Percentiles rank a stretch among this genome's conserved stretches.
Evolutionary conservation across 2,888 invertebrate genomes (phyloP).

Genomic region (Eudemis profundana): DNA sequence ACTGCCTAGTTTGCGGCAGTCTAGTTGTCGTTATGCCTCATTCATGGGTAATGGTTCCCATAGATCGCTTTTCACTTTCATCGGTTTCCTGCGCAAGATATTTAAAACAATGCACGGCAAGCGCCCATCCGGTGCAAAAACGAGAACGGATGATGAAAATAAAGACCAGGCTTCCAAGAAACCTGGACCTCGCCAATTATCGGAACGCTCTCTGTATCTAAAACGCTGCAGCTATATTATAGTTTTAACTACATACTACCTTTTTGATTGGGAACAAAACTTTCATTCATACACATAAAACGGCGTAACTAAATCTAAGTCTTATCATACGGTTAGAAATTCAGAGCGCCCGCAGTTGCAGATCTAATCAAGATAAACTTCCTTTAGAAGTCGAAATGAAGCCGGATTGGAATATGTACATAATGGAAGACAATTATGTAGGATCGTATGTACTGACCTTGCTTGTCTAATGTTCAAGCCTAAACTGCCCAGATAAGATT

Average conservation of each 20-base stretch:
- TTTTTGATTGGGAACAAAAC: not conserved
- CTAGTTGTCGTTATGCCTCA: not conserved
- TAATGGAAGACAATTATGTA: constrained; percentile 19
- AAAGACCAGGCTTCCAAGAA: constrained; percentile 79
- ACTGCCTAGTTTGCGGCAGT: no score
- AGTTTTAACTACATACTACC: not conserved
- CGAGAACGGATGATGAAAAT: constrained; percentile 76
- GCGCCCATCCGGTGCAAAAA: constrained; percentile 74
- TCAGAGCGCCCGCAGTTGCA: constrained; percentile 67
- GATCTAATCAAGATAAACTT: constrained; percentile 51
- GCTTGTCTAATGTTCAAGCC: constrained; percentile 8
- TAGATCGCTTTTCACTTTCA: constrained; percentile 56
- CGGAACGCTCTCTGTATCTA: constrained; percentile 41
- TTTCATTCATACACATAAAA: not conserved
- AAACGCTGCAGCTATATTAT: not conserved
- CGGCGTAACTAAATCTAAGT: not conserved
- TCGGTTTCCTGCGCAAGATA: constrained; percentile 63
- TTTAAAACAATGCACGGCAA: constrained; percentile 78
- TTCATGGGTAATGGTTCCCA: not conserved
- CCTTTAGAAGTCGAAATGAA: constrained; percentile 23
- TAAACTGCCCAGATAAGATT: constrained; percentile 20
- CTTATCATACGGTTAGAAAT: constrained; percentile 61
- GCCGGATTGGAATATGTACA: constrained; percentile 16
- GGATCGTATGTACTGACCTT: constrained; percentile 19
- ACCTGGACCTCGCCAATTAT: constrained; percentile 80